A percentile compares a stretch with the other conserved stretches of the same genome.
Evolutionary conservation across 2,888 invertebrate genomes (phyloP).

Genomic region (Meganola albula): DNA sequence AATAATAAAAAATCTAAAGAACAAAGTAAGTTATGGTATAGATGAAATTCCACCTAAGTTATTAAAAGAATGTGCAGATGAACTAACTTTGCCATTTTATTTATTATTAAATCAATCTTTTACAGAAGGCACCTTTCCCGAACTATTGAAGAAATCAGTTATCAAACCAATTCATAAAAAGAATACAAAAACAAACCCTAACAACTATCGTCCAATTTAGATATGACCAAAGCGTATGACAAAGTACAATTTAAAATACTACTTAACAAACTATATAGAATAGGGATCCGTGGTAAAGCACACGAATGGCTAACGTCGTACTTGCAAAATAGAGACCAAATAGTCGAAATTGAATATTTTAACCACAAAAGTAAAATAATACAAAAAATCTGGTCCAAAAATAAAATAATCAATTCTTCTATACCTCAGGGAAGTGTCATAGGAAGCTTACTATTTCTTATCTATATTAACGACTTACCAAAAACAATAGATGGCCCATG

Average conservation of each 20-base stretch:
- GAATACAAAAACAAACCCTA: slow-evolving; percentile 2
- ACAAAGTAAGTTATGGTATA: slow-evolving; percentile 4
- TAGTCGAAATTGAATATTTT: slow-evolving; percentile 11
- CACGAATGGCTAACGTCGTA: slow-evolving; percentile 16
- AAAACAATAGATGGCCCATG: slow-evolving; percentile 3
- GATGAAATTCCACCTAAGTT: slow-evolving; percentile 10
- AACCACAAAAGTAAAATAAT: slow-evolving; percentile 3
- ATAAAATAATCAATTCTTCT: background rate
- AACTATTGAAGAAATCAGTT: slow-evolving; percentile 11
- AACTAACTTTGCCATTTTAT: slow-evolving; percentile 3
- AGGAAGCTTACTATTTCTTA: slow-evolving; percentile 9
- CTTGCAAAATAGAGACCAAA: slow-evolving; percentile 10
- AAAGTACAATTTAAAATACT: slow-evolving; percentile 14
- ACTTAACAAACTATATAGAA: slow-evolving; percentile 10
- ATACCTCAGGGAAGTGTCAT: slow-evolving; percentile 12
- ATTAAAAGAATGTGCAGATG: slow-evolving; percentile 7
- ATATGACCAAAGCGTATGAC: slow-evolving; percentile 25
- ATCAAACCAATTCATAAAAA: slow-evolving; percentile 16
- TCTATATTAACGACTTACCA: slow-evolving; percentile 15
- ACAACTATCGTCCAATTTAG: slow-evolving; percentile 11
- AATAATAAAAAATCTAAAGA: slow-evolving; percentile 7
- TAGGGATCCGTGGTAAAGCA: slow-evolving; percentile 16
- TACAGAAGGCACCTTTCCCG: slow-evolving; percentile 9
- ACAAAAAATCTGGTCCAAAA: slow-evolving; percentile 4
- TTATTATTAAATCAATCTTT: slow-evolving; percentile 13